Evolutionary conservation across 2,888 invertebrate genomes (phyloP).

Genomic region (Fabriciana adippe): DNA sequence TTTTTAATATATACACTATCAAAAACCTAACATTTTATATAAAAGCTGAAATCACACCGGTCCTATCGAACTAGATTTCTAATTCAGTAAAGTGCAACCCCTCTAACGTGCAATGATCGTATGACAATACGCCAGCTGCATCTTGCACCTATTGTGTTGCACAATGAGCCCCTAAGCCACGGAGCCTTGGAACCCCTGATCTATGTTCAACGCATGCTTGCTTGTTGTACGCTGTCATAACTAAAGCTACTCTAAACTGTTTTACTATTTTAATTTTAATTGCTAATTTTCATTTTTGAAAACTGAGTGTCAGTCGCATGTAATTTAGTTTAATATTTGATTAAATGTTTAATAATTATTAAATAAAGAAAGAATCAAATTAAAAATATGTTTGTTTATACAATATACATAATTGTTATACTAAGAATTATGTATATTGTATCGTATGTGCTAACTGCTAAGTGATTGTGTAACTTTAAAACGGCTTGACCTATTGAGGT

Average conservation of each 20-base stretch:
- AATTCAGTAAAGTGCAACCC: slow-evolving; percentile 39
- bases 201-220: slow-evolving; percentile 43
- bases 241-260: not conserved
- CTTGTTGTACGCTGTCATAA: slow-evolving; percentile 14
- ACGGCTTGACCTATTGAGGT: no score
- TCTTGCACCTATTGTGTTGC: slow-evolving; percentile 46
- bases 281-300: no score
- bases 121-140: slow-evolving; percentile 53
- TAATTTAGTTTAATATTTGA: no score
- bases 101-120: slow-evolving; percentile 33
- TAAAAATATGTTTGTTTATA: no score
- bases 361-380: no score
- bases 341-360: no score
- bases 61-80: slow-evolving; percentile 31
- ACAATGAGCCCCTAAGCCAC: slow-evolving; percentile 49
- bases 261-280: not conserved
- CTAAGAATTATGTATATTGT: no score
- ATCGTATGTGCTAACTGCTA: no score
- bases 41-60: slow-evolving; percentile 32
- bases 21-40: not conserved
- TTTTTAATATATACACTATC: not conserved
- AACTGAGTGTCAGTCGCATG: no score
- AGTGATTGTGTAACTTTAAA: no score
- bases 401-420: no score
- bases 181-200: slow-evolving; percentile 39